Evolutionary conservation across 2,888 invertebrate species (phyloP).

Genomic region (Ichneumoninae sp.): DNA sequence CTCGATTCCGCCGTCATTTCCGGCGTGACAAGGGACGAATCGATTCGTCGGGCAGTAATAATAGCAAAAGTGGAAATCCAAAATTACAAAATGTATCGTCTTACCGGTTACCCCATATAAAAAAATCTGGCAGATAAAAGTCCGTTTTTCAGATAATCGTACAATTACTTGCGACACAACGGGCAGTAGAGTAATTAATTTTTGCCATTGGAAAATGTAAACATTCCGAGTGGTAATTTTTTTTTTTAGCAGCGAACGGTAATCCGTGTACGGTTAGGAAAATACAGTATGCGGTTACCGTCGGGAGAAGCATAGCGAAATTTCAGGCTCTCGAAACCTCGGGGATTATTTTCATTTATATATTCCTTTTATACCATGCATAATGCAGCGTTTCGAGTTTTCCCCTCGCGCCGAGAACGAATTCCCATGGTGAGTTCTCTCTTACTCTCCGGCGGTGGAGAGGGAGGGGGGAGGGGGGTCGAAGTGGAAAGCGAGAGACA

Average conservation of each 20-base stretch:
- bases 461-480: neutral
- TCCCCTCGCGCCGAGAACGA: conserved; percentile 20
- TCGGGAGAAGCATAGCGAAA: neutral
- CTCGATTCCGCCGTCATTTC: neutral
- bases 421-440: conserved; percentile 13
- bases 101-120: too few species aligned
- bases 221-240: neutral
- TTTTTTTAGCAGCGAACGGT: neutral
- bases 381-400: conserved; percentile 72
- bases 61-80: too few species aligned
- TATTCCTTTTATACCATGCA: conserved; percentile 72
- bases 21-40: too few species aligned
- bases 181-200: neutral
- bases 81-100: too few species aligned
- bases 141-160: neutral
- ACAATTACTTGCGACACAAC: neutral
- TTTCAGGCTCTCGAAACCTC: conserved; percentile 8
- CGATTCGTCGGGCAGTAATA: too few species aligned
- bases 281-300: conserved; percentile 1
- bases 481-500: conserved; percentile 16
- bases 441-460: neutral
- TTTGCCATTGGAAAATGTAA: neutral
- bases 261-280: neutral
- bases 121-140: neutral
- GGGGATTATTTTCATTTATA: conserved; percentile 74